Evolutionary conservation across 2,113 vertebrate genomes (phyloP), one percentile per base, ranked within the genome.

Genomic region (Trematocara nigrifrons): DNA sequence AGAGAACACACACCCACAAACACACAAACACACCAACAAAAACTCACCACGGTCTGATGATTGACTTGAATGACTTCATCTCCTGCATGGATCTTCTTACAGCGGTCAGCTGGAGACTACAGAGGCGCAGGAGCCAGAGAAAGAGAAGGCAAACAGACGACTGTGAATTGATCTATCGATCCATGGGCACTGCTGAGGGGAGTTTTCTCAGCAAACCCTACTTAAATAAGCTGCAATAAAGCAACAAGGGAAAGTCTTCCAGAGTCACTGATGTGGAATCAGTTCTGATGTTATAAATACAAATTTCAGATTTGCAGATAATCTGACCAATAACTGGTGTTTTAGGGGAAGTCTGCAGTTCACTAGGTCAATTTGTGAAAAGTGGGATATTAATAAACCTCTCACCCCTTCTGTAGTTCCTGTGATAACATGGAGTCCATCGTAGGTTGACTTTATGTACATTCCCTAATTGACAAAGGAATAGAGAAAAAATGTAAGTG

Each of bases 401-500:
- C 97, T 98, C 96, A 99, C 98, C 97, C 98, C 98, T 96, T 99
- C 98, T 91, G 98, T 99, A 52, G 98, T 99, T 94, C 98, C 98
- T 94, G 98, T 99, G 94, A 99, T 99, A 91, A 99, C 98, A 92
- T 99, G 98, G 86, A 99, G 97, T 92, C 98, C 98, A 90, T 99
- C 98, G 89, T 99, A 99, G 87, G 98, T 99, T 79, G 98, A 99
- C 95, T 99, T 99, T 95, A 99, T 99, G 96, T 99, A 99, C 98
- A 99, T 99, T 87, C 98, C 98, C 98, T 99, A 96, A 92, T 88
- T 95, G 38, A 89, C 8, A 83, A 54, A 87, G 22, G 56, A 77
- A 16, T 18, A 3, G 10, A 78, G 6, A 40, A 54, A 49, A 45
- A 18, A 80, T 10, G 22, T 20, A 33, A 57, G 13, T 13, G 31